Percentiles rank a stretch among this genome's conserved stretches.
These are phyloP conservation scores for Drosophila kurseongensis DNA, from an alignment of 1,140 invertebrate genomes.

Conservation along the genomic window DNA sequence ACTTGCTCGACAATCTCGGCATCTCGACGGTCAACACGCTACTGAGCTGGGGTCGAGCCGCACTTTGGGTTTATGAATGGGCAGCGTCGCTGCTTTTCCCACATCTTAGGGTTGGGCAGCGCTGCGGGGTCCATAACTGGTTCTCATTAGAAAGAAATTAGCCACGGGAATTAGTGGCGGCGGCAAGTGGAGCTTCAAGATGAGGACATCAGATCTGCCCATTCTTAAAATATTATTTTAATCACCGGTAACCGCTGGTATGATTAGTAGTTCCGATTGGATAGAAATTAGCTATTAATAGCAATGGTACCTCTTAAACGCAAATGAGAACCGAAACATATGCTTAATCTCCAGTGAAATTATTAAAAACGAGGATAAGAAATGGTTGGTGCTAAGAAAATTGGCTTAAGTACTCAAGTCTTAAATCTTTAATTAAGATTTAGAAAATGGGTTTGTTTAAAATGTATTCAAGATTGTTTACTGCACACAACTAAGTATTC, in stretches of 20 bases:
- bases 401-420: too few species aligned
- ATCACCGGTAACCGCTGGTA: neutral
- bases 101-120: conserved; percentile 32
- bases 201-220: conserved; percentile 15
- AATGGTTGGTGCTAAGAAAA: too few species aligned
- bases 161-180: conserved; percentile 17
- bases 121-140: conserved; percentile 27
- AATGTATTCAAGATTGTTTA: too few species aligned
- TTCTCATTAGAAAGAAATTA: conserved; percentile 49
- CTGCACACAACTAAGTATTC: too few species aligned
- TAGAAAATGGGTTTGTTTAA: too few species aligned
- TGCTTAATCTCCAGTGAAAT: too few species aligned
- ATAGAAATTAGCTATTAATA: neutral
- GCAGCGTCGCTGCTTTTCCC: conserved; percentile 22
- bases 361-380: too few species aligned
- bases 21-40: conserved; percentile 48
- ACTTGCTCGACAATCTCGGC: conserved; percentile 58
- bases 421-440: too few species aligned
- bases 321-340: too few species aligned
- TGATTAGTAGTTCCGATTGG: neutral
- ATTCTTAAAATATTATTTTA: conserved; percentile 14
- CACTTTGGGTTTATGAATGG: conserved; percentile 62
- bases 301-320: neutral
- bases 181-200: conserved; percentile 1
- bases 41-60: conserved; percentile 49